Conservation (phyloP, 2,888 invertebrate genomes). For the Mellilla xanthometata region DNA sequence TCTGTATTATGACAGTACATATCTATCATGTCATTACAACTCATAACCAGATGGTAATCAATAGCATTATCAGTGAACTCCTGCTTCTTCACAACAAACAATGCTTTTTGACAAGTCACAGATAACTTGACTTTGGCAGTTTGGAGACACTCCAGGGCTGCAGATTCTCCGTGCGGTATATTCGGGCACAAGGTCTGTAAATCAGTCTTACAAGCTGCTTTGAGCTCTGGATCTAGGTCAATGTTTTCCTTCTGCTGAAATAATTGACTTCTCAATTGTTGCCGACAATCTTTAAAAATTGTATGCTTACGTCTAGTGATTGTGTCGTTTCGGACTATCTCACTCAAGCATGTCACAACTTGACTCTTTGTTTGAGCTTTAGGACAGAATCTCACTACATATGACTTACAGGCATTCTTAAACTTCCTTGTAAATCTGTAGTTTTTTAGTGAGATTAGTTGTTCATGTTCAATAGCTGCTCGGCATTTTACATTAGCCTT, state of each 20-base stretch:
- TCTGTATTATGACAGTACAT: slow-evolving; percentile 91
- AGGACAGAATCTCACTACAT: slow-evolving; percentile 87
- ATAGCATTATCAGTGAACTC: slow-evolving; percentile 93
- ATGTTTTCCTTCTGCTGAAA: slow-evolving; percentile 96
- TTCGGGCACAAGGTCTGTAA: slow-evolving; percentile 88
- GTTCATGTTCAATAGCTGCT: slow-evolving; percentile 98
- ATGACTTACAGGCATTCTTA: slow-evolving; percentile 94
- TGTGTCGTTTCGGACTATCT: slow-evolving; percentile 94
- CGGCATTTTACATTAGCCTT: slow-evolving; percentile 91
- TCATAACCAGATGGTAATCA: slow-evolving; percentile 92
- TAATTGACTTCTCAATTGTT: slow-evolving; percentile 94
- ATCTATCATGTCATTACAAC: slow-evolving; percentile 93
- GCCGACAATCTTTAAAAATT: slow-evolving; percentile 93
- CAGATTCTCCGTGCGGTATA: slow-evolving; percentile 85
- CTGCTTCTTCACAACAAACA: slow-evolving; percentile 93
- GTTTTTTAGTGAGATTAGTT: slow-evolving; percentile 95
- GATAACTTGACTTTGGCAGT: slow-evolving; percentile 84
- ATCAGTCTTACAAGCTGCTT: slow-evolving; percentile 91
- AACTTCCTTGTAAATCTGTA: slow-evolving; percentile 97
- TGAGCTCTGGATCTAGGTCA: slow-evolving; percentile 92
- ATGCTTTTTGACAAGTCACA: slow-evolving; percentile 87
- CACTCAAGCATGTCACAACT: slow-evolving; percentile 93
- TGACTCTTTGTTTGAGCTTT: slow-evolving; percentile 89
- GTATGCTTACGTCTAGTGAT: slow-evolving; percentile 88
- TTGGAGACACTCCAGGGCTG: slow-evolving; percentile 92